Conservation (phyloP, 2,888 invertebrate genomes). For the Perdita meconis region DNA sequence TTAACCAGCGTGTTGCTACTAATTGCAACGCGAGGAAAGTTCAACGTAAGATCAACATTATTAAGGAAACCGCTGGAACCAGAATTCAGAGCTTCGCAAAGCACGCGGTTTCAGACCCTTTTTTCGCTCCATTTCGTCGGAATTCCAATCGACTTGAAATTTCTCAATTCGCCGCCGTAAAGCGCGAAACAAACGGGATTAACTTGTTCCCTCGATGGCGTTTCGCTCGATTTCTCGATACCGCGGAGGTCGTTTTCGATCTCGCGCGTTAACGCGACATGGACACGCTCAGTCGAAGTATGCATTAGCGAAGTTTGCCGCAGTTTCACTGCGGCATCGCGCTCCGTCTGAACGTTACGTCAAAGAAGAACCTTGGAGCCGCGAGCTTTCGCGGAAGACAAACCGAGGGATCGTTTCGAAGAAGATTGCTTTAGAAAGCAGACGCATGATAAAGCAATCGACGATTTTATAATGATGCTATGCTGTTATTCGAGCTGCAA, state of each 20-base stretch:
- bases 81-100: neutral
- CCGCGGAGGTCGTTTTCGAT: constrained; percentile 9
- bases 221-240: neutral
- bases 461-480: neutral
- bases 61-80: constrained; percentile 25
- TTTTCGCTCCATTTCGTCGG: neutral
- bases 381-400: too few species aligned
- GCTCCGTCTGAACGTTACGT: too few species aligned
- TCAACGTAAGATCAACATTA: constrained; percentile 30
- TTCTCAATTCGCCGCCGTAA: neutral
- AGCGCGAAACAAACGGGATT: neutral
- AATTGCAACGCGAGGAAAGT: constrained; percentile 44
- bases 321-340: neutral
- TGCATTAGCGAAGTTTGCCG: neutral
- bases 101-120: neutral
- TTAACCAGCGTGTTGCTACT: constrained; percentile 20
- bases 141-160: neutral
- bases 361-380: too few species aligned
- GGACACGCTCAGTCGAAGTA: neutral
- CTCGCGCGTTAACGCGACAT: neutral
- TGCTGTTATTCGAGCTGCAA: neutral
- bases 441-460: neutral
- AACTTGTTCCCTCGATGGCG: neutral
- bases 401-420: too few species aligned
- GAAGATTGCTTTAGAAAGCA: neutral